A percentile compares a stretch with the other conserved stretches of the same genome.
Conservation (phyloP, 2,888 invertebrate genomes). For the Aplocera efformata region DNA sequence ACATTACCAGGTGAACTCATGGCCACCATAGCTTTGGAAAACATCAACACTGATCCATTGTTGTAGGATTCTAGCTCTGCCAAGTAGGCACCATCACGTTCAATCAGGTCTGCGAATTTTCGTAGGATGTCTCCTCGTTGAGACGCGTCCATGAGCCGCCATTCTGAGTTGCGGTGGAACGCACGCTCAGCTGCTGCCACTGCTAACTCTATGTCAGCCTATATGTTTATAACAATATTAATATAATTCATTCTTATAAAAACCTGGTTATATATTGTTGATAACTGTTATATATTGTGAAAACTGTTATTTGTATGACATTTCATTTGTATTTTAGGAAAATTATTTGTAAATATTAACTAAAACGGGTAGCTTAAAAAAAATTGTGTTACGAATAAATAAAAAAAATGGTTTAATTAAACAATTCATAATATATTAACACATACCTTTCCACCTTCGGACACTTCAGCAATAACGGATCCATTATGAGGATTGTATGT, state of each 20-base stretch:
- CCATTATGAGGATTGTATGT: constrained; percentile 89
- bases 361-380: too few relatives aligned
- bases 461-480: constrained; percentile 85
- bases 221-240: too few relatives aligned
- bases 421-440: too few relatives aligned
- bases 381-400: too few relatives aligned
- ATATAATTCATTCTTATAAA: too few relatives aligned
- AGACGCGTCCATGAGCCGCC: constrained; percentile 91
- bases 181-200: constrained; percentile 87
- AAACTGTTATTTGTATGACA: too few relatives aligned
- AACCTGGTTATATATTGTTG: too few relatives aligned
- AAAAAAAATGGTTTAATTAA: too few relatives aligned
- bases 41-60: constrained; percentile 90
- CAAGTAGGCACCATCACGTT: constrained; percentile 85
- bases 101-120: constrained; percentile 88
- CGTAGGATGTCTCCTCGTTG: constrained; percentile 86
- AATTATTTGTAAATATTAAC: too few relatives aligned
- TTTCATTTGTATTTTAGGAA: too few relatives aligned
- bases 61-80: constrained; percentile 93
- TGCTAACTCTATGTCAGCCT: constrained; percentile 87
- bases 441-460: constrained; percentile 92
- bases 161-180: constrained; percentile 84
- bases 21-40: constrained; percentile 79
- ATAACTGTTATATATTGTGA: too few relatives aligned
- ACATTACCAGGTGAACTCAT: constrained; percentile 66